phyloP scores from a whole-genome alignment of 2,888 invertebrate genomes.

The Loripinus fragilis region DNA sequence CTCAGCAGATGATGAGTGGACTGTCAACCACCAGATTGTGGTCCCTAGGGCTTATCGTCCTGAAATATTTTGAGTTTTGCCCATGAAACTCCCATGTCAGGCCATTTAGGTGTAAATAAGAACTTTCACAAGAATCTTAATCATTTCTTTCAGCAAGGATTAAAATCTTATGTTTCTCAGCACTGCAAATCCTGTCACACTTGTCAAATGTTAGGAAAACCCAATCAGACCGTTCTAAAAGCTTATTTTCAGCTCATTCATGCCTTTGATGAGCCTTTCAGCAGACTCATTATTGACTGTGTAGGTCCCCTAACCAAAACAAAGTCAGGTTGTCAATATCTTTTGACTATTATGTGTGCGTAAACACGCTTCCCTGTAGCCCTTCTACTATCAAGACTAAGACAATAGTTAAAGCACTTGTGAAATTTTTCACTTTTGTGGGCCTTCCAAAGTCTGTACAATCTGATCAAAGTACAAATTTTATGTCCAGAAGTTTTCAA shows the following conservation, averaged over 20 bases:
- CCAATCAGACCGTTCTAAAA: conserved; percentile 41
- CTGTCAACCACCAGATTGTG: conserved; percentile 44
- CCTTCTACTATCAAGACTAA: conserved; percentile 57
- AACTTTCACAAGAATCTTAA: conserved; percentile 39
- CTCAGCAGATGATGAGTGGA: conserved; percentile 45
- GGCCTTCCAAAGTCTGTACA: conserved; percentile 50
- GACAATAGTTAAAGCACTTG: conserved; percentile 25
- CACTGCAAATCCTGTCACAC: conserved; percentile 42
- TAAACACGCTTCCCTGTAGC: conserved; percentile 8
- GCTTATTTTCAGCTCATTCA: conserved; percentile 44
- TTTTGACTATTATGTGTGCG: neutral
- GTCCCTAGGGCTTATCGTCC: conserved; percentile 35
- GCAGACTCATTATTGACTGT: conserved; percentile 44
- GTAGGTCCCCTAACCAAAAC: conserved; percentile 51
- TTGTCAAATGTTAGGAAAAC: conserved; percentile 53
- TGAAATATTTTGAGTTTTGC: conserved; percentile 38
- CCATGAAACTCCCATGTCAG: conserved; percentile 51
- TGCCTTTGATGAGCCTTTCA: conserved; percentile 52
- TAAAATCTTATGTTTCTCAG: conserved; percentile 36
- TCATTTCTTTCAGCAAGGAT: conserved; percentile 47
- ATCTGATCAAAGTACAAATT: conserved; percentile 57
- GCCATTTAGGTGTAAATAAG: conserved; percentile 51
- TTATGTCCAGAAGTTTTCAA: conserved; percentile 55
- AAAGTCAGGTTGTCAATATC: conserved; percentile 35
- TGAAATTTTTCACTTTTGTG: conserved; percentile 32